A percentile compares a stretch with the other conserved stretches of the same genome.
Evolutionary conservation across 2,888 invertebrate species (phyloP).

Genomic region (Caenorhabditis panamensis): DNA sequence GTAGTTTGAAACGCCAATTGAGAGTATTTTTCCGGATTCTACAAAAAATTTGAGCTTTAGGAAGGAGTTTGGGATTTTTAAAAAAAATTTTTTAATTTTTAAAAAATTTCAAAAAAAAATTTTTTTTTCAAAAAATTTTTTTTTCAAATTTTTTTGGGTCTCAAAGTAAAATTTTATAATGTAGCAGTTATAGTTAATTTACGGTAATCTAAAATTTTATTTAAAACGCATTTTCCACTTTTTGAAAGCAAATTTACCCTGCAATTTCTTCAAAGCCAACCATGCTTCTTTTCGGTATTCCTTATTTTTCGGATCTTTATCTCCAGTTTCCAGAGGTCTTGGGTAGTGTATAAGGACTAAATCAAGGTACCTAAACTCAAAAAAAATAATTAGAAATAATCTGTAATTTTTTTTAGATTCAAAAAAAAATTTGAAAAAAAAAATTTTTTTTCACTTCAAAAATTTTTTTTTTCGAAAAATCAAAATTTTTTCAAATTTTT

Average conservation of each 20-base stretch:
- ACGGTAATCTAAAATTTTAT: neutral
- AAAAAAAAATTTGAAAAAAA: neutral
- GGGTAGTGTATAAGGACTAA: constrained; percentile 88
- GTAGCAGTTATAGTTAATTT: too few species aligned
- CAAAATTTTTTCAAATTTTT: neutral
- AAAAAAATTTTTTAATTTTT: neutral
- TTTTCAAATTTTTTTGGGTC: too few species aligned
- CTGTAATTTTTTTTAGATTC: too few species aligned
- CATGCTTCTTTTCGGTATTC: constrained; percentile 86
- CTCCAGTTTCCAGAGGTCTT: constrained; percentile 84
- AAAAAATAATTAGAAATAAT: neutral
- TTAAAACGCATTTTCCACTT: neutral
- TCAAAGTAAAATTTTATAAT: too few species aligned
- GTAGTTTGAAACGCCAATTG: constrained; percentile 90
- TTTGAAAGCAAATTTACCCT: constrained; percentile 78
- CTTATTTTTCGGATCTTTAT: constrained; percentile 83
- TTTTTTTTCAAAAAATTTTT: too few species aligned
- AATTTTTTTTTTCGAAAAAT: neutral
- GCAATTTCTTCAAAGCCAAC: constrained; percentile 85
- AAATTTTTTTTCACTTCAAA: neutral
- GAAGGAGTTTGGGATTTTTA: neutral
- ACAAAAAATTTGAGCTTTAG: neutral
- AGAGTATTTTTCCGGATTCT: constrained; percentile 33
- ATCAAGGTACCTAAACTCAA: constrained; percentile 68
- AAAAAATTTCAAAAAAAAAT: neutral